Conservation (phyloP, 1,140 invertebrate genomes). For the Eueides isabella region DNA sequence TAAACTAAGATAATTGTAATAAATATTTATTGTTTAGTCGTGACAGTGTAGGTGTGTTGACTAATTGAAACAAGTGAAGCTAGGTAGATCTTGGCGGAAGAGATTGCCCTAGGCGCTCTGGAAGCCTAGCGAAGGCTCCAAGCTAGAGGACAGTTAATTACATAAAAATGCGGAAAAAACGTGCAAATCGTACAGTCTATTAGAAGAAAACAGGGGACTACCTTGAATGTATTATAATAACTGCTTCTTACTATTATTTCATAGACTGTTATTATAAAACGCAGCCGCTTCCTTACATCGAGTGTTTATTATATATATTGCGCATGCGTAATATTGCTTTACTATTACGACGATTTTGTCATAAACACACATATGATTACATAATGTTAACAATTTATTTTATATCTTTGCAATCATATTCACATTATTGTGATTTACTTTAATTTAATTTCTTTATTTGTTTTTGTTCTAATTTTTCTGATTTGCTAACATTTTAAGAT, state of each 20-base stretch:
- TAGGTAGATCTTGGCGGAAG: slow-evolving; percentile 35
- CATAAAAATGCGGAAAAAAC: slow-evolving; percentile 47
- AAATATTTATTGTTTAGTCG: slow-evolving; percentile 5
- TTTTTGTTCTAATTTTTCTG: not conserved
- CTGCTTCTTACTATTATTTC: slow-evolving; percentile 31
- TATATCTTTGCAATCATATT: slow-evolving; percentile 1
- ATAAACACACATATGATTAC: not conserved
- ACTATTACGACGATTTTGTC: not conserved
- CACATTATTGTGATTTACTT: not conserved
- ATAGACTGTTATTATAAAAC: slow-evolving; percentile 6
- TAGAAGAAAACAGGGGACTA: slow-evolving; percentile 39
- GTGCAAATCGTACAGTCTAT: slow-evolving; percentile 32
- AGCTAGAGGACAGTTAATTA: slow-evolving; percentile 38
- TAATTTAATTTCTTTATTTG: not conserved
- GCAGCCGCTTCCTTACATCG: slow-evolving; percentile 15
- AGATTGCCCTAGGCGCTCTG: slow-evolving; percentile 35
- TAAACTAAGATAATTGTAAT: slow-evolving; percentile 1
- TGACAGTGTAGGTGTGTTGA: not conserved
- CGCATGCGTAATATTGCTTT: not conserved
- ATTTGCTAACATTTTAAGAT: not conserved
- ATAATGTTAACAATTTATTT: slow-evolving; percentile 1
- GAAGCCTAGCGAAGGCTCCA: slow-evolving; percentile 40
- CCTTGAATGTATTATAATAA: slow-evolving; percentile 47
- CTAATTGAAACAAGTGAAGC: slow-evolving; percentile 4
- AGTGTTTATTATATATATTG: slow-evolving; percentile 19